Percentiles rank a stretch among this genome's conserved stretches.
Conservation (phyloP, 92 coral and sea anemone genomes). For the Pocillopora meandrina region DNA sequence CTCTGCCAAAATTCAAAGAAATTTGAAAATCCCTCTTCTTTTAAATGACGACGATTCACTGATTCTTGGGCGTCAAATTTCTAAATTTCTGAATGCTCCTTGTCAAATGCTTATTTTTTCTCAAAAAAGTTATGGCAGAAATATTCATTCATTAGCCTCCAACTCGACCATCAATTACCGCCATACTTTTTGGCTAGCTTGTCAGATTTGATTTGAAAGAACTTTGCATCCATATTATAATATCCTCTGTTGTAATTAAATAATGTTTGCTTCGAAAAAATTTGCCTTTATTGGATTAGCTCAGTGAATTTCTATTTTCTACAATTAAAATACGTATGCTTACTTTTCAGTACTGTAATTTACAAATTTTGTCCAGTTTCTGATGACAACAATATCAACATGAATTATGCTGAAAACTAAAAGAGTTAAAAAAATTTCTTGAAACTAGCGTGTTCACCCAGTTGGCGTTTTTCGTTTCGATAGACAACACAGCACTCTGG, state of each 20-base stretch:
- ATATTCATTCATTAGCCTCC: conserved; percentile 10
- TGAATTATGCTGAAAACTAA: too few relatives aligned
- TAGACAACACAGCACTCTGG: too few relatives aligned
- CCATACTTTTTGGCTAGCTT: neutral
- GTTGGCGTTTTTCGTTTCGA: too few relatives aligned
- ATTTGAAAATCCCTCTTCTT: neutral
- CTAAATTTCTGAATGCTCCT: too few relatives aligned
- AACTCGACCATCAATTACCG: neutral
- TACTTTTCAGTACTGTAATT: neutral
- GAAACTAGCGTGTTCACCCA: too few relatives aligned
- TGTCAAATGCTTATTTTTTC: too few relatives aligned
- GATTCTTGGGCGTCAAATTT: too few relatives aligned
- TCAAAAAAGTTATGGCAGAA: neutral
- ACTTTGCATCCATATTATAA: neutral
- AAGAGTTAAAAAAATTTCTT: too few relatives aligned
- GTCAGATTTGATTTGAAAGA: neutral
- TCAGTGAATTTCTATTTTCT: neutral
- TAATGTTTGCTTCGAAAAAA: neutral
- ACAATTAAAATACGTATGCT: neutral
- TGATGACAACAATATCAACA: neutral
- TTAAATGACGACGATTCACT: too few relatives aligned
- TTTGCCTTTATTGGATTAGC: neutral
- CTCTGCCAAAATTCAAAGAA: neutral
- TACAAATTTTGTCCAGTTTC: neutral
- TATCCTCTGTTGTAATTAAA: neutral